Evolutionary conservation across 2,113 vertebrate genomes (phyloP), one percentile per base, ranked within the genome.

Genomic region (Aldabrachelys gigantea): DNA sequence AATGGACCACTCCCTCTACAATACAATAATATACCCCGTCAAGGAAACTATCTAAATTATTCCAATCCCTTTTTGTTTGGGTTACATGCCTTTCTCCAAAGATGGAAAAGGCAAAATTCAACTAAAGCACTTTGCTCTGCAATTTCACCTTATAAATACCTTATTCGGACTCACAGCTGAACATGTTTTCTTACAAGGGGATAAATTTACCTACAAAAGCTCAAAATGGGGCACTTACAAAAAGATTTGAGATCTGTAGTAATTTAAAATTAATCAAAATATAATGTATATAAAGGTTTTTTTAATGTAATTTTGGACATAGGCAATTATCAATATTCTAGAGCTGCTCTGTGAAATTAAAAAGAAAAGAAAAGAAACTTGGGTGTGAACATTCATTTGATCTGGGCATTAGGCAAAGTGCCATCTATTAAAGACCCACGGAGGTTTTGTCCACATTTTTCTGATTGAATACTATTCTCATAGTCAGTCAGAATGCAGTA

Each of bases 401-500:
- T 47, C 80, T 0, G 41, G 82, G 80, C 88, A 29, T 17, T 85
- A 84, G 90, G 94, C 91, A 79, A 57, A 59, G 87, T 10, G 91
- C 95, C 89, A 47, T 25, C 78, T 1, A 82, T 44, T 8, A 17
- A 80, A 87, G 95, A 91, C 56, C 93, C 24, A 25, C 3, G 6
- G 91, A 97, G 96, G 96, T 47, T 96, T 88, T 49, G 65, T 29
- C 90, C 84, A 19, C 94, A 52, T 90, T 95, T 89, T 93, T 91
- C 89, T 91, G 92, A 97, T 94, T 94, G 96, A 96, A 95, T 49
- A 83, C 94, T 85, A 80, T 97, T 97, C 97, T 88, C 92, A 81
- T 95, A 97, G 95, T 91, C 96, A 97, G 90, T 96, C 97, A 94
- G 97, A 97, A 96, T 76, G 62, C 88, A 95, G 97, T 91, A 50